Evolutionary conservation across 2,888 invertebrate genomes (phyloP).

Genomic region (Hermaeophaga mercurialis): DNA sequence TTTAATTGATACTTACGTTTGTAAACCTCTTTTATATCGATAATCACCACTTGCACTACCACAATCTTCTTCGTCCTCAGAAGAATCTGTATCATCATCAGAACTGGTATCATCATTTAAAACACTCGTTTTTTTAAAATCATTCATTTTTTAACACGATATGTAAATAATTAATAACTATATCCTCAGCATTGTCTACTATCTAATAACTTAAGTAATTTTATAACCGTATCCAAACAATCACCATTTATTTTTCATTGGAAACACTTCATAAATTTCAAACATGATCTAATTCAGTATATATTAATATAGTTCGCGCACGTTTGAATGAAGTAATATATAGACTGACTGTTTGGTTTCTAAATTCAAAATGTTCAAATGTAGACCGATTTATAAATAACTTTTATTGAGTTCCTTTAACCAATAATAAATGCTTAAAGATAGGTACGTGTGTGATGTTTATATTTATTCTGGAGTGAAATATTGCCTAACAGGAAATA

Average conservation of each 20-base stretch:
- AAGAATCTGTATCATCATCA: conserved; percentile 31
- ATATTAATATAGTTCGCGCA: conserved; percentile 11
- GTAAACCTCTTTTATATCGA: conserved; percentile 37
- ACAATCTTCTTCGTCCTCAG: conserved; percentile 37
- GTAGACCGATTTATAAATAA: conserved; percentile 34
- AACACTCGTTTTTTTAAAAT: background rate
- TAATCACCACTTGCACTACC: conserved; percentile 7
- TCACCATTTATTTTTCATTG: background rate
- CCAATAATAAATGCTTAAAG: conserved; percentile 18
- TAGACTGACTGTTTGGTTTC: conserved; percentile 29
- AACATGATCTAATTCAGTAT: conserved; percentile 13
- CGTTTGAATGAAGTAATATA: conserved; percentile 30
- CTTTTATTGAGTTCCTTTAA: conserved; percentile 33
- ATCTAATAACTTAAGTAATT: no score
- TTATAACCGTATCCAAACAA: no score
- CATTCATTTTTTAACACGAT: conserved; percentile 8
- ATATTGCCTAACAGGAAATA: no score
- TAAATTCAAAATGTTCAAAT: conserved; percentile 29
- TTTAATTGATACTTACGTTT: conserved; percentile 42
- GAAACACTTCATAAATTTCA: conserved; percentile 1
- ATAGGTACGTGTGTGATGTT: background rate
- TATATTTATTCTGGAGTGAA: no score
- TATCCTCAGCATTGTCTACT: no score
- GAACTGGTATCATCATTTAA: conserved; percentile 37
- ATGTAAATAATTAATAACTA: no score